Evolutionary conservation across 2,797 vertebrate species (phyloP).

Genomic region (Lutjanus argentimaculatus): DNA sequence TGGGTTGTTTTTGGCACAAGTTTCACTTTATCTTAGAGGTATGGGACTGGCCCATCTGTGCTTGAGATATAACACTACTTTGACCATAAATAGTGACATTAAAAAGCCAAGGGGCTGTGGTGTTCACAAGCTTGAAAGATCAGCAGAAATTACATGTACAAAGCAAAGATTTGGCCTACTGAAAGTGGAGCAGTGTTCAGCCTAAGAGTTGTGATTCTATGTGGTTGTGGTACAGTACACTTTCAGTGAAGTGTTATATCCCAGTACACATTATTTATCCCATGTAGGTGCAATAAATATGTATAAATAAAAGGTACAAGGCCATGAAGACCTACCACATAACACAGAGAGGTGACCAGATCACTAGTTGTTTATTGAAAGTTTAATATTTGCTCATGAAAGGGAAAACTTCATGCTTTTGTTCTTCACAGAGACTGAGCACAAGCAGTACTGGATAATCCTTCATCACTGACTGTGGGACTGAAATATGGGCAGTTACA

Average conservation of each 20-base stretch:
- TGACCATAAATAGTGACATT: neutral
- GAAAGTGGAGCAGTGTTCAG: neutral
- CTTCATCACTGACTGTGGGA: neutral
- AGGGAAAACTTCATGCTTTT: neutral
- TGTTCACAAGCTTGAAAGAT: neutral
- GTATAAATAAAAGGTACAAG: neutral
- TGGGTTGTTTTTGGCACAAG: neutral
- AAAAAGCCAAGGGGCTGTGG: neutral
- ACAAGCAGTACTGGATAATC: neutral
- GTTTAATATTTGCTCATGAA: neutral
- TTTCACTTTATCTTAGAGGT: constrained; percentile 5
- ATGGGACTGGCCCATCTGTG: neutral
- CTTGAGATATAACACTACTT: neutral
- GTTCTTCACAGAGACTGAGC: neutral
- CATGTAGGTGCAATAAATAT: neutral
- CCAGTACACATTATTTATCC: neutral
- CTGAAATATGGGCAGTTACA: constrained; percentile 1
- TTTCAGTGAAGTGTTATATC: neutral
- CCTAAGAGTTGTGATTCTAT: neutral
- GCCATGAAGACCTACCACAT: neutral
- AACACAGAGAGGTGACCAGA: neutral
- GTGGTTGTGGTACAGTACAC: neutral
- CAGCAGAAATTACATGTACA: neutral
- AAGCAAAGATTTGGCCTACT: neutral
- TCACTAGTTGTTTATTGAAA: neutral